phyloP scores from a whole-genome alignment of 2,113 vertebrate species.

The Pachycephala philippinensis region DNA sequence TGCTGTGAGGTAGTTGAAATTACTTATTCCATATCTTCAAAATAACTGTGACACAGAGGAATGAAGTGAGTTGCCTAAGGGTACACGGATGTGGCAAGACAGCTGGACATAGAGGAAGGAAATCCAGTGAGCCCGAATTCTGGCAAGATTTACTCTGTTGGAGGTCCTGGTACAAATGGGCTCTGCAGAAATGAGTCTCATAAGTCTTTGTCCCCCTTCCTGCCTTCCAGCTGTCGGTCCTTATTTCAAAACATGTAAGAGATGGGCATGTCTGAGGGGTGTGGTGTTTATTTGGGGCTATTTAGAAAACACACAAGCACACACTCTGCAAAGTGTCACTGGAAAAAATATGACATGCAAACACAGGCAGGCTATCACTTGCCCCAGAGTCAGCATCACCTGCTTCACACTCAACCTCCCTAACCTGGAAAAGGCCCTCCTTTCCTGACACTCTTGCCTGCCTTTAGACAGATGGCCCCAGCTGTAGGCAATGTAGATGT shows the following conservation, averaged over 20 bases:
- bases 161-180: neutral
- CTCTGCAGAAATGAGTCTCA: neutral
- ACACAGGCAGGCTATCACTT: neutral
- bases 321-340: neutral
- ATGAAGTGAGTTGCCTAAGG: neutral
- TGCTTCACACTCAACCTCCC: neutral
- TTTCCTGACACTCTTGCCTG: neutral
- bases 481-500: neutral
- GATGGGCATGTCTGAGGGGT: neutral
- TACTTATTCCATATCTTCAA: neutral
- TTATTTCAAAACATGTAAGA: neutral
- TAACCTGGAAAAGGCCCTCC: neutral
- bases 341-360: slow-evolving; percentile 16
- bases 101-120: neutral
- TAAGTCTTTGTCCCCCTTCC: neutral
- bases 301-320: neutral
- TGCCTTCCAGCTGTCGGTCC: neutral
- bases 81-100: neutral
- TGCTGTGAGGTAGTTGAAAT: neutral
- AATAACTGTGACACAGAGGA: neutral
- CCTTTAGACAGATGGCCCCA: neutral
- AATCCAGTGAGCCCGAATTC: neutral
- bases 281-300: neutral
- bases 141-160: neutral
- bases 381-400: neutral